Evolutionary conservation across 2,113 vertebrate species (phyloP).

Genomic region (Ictidomys tridecemlineatus): DNA sequence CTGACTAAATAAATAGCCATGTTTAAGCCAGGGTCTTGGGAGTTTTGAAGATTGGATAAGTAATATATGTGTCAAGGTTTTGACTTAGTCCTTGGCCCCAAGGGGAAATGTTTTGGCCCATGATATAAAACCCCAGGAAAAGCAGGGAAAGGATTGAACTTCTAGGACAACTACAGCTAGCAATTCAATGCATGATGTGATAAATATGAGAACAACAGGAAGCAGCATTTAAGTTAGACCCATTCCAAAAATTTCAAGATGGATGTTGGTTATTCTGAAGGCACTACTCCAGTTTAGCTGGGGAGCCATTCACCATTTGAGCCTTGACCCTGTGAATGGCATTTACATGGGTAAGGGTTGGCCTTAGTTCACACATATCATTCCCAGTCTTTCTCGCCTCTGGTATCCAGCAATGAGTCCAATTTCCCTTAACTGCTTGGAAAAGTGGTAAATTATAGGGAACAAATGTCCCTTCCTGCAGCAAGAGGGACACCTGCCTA

Average conservation of each 20-base stretch:
- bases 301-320: background rate
- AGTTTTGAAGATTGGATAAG: background rate
- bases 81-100: background rate
- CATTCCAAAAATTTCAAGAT: background rate
- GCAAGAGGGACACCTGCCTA: constrained; percentile 71
- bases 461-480: constrained; percentile 77
- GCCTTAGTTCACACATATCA: background rate
- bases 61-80: background rate
- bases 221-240: background rate
- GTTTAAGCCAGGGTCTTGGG: background rate
- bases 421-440: constrained; percentile 75
- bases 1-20: background rate
- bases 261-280: background rate
- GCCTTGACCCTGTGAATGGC: background rate
- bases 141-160: background rate
- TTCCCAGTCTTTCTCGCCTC: constrained; percentile 46
- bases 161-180: background rate
- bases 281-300: background rate
- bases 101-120: background rate
- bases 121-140: background rate
- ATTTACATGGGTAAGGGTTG: background rate
- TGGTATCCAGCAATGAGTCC: constrained; percentile 55
- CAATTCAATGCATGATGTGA: background rate
- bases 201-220: background rate
- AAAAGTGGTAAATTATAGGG: constrained; percentile 75